Percentiles rank a stretch among this genome's conserved stretches.
phyloP scores from a whole-genome alignment of 2,113 vertebrate genomes.

The Crypturellus undulatus region DNA sequence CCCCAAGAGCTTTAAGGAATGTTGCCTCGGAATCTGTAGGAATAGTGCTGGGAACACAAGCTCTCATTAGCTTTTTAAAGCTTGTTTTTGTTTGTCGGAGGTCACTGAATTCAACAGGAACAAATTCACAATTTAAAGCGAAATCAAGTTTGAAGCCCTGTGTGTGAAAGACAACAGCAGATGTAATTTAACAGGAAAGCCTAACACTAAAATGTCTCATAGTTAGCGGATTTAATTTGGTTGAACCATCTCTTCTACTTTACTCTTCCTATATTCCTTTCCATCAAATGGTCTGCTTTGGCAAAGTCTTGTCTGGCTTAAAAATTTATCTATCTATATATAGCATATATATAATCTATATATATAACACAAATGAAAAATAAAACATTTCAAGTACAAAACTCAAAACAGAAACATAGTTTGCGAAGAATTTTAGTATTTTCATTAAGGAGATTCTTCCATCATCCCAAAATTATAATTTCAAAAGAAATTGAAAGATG shows the following conservation, averaged over 20 bases:
- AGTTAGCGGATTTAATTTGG: not conserved
- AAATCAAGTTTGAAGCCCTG: constrained; percentile 95
- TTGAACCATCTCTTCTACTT: not conserved
- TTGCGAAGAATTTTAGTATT: not conserved
- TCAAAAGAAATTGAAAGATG: not conserved
- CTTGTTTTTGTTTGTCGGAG: constrained; percentile 92
- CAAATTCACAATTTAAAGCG: constrained; percentile 94
- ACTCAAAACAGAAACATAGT: not conserved
- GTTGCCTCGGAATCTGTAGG: constrained; percentile 88
- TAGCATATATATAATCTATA: no score
- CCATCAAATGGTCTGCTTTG: not conserved
- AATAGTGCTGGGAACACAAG: constrained; percentile 91
- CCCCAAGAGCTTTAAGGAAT: constrained; percentile 92
- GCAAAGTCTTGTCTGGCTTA: not conserved
- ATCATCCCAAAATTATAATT: not conserved
- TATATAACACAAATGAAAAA: not conserved
- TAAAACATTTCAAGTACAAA: not conserved
- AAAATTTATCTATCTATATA: no score
- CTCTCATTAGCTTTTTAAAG: constrained; percentile 95
- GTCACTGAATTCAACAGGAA: constrained; percentile 96
- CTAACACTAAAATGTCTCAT: no score
- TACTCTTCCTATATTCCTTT: not conserved
- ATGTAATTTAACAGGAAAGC: constrained; percentile 18
- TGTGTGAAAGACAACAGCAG: constrained; percentile 46
- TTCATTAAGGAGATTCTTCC: not conserved